Evolutionary conservation across 2,113 vertebrate genomes (phyloP).

Genomic region (Saguinus imperator): DNA sequence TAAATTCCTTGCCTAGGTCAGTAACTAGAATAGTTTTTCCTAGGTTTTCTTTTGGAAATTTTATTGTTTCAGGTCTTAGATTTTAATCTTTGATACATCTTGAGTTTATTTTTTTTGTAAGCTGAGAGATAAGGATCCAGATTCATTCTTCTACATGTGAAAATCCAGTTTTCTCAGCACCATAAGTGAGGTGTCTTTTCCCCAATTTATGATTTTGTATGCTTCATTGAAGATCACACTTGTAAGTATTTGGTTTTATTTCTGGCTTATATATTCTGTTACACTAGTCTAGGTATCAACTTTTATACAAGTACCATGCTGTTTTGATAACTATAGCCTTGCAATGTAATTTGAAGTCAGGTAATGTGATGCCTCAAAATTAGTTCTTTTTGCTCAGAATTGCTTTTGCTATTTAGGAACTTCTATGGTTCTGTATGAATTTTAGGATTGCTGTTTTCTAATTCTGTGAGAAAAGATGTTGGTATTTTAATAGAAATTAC

Average conservation of each 20-base stretch:
- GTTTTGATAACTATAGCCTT: neutral
- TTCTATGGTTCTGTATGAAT: too few relatives aligned
- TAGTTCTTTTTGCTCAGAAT: too few relatives aligned
- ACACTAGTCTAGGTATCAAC: neutral
- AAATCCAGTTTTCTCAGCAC: neutral
- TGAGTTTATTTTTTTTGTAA: neutral
- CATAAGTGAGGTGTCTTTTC: neutral
- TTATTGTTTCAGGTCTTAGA: neutral
- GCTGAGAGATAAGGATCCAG: neutral
- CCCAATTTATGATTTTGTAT: neutral
- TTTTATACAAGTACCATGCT: neutral
- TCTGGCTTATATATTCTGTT: neutral
- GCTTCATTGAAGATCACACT: neutral
- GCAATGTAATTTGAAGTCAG: too few relatives aligned
- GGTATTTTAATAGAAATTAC: too few relatives aligned
- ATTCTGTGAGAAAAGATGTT: too few relatives aligned
- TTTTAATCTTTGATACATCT: neutral
- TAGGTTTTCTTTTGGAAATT: neutral
- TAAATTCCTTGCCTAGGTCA: neutral
- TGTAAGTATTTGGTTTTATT: neutral
- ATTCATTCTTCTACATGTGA: neutral
- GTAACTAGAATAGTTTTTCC: neutral
- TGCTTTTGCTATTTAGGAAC: too few relatives aligned
- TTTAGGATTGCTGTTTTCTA: too few relatives aligned
- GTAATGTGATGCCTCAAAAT: too few relatives aligned